These are phyloP conservation scores for Plodia interpunctella DNA, from an alignment of 1,140 invertebrate genomes.

Conservation along the genomic window DNA sequence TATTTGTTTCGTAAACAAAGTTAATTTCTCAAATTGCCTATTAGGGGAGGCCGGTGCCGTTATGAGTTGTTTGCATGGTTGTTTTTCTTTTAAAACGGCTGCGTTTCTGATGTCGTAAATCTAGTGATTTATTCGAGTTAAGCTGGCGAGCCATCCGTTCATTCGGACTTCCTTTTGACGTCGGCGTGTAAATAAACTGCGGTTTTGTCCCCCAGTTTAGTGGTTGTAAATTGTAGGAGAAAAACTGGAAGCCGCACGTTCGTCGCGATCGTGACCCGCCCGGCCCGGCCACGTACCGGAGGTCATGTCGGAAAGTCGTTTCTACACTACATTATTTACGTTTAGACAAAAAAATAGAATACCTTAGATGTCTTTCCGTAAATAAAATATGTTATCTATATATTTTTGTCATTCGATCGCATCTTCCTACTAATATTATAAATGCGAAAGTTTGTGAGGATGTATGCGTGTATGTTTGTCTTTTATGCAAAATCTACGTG, in stretches of 20 bases:
- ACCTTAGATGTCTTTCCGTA: background rate
- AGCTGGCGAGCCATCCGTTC: slow-evolving; percentile 48
- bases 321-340: background rate
- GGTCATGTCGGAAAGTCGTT: background rate
- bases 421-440: too few species aligned
- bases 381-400: too few species aligned
- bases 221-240: slow-evolving; percentile 57
- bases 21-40: slow-evolving; percentile 44
- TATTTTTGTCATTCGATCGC: too few species aligned
- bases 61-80: slow-evolving; percentile 28
- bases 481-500: too few species aligned
- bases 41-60: slow-evolving; percentile 26
- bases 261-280: background rate
- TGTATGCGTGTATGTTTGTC: too few species aligned
- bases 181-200: slow-evolving; percentile 60
- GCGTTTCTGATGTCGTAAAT: slow-evolving; percentile 57
- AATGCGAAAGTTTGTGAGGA: too few species aligned
- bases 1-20: slow-evolving; percentile 40
- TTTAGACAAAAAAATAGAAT: background rate
- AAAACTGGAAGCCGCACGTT: slow-evolving; percentile 35
- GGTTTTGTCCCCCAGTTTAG: slow-evolving; percentile 57
- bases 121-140: slow-evolving; percentile 64
- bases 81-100: slow-evolving; percentile 56
- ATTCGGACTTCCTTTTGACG: slow-evolving; percentile 54
- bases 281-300: background rate